These are phyloP conservation scores for Coregonus suidteri DNA, from an alignment of 2,797 vertebrate species.

Conservation along the genomic window DNA sequence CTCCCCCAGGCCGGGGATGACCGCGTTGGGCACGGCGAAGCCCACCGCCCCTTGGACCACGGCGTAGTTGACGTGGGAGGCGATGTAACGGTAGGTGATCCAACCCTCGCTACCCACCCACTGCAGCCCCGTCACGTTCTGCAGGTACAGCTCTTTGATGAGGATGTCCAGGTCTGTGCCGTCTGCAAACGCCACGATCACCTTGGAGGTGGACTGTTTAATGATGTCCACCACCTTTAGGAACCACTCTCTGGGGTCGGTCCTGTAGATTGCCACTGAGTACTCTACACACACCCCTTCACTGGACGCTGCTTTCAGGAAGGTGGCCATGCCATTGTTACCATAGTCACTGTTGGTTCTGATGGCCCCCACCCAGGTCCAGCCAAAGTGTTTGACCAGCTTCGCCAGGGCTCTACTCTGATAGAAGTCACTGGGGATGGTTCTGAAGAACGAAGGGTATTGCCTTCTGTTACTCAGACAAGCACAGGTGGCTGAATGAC, in stretches of 20 bases:
- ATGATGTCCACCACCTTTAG: slow-evolving; percentile 75
- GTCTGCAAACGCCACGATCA: slow-evolving; percentile 80
- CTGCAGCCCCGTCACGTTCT: slow-evolving; percentile 77
- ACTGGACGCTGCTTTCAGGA: slow-evolving; percentile 69
- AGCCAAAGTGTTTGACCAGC: slow-evolving; percentile 78
- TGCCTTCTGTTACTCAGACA: slow-evolving; percentile 78
- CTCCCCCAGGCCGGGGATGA: slow-evolving; percentile 74
- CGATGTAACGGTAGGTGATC: slow-evolving; percentile 77
- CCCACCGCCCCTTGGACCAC: slow-evolving; percentile 77
- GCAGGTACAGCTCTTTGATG: slow-evolving; percentile 74
- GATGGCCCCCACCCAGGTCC: slow-evolving; percentile 80
- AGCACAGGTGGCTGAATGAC: slow-evolving; percentile 80
- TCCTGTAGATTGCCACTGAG: slow-evolving; percentile 79
- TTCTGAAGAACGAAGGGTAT: slow-evolving; percentile 79
- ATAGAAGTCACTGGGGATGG: slow-evolving; percentile 78
- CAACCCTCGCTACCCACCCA: slow-evolving; percentile 83
- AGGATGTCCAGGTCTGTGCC: slow-evolving; percentile 77
- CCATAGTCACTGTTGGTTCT: slow-evolving; percentile 78
- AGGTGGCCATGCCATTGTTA: slow-evolving; percentile 76
- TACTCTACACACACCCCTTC: slow-evolving; percentile 79
- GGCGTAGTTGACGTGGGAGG: slow-evolving; percentile 66
- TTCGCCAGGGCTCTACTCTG: slow-evolving; percentile 78
- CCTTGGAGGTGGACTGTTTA: slow-evolving; percentile 76
- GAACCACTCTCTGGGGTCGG: slow-evolving; percentile 73
- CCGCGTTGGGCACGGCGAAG: slow-evolving; percentile 72